A percentile compares a stretch with the other conserved stretches of the same genome.
phyloP scores from a whole-genome alignment of 2,888 invertebrate genomes.

The Coleophora flavipennella region DNA sequence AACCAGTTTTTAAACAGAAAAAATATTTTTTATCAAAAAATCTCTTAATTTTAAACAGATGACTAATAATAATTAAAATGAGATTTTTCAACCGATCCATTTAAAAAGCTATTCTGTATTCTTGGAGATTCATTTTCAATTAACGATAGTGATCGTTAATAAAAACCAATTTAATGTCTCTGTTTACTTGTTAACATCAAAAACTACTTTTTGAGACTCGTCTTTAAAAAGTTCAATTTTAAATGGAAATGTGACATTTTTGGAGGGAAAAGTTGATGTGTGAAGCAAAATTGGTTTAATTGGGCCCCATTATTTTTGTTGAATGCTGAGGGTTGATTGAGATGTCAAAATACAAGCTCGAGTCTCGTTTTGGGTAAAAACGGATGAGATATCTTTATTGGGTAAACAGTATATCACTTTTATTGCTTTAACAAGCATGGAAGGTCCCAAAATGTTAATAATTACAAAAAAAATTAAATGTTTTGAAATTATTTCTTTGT shows the following conservation, averaged over 20 bases:
- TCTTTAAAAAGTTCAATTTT: constrained; percentile 25
- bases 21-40: too few species aligned
- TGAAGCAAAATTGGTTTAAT: constrained; percentile 32
- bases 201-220: constrained; percentile 13
- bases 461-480: too few species aligned
- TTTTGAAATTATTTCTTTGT: too few species aligned
- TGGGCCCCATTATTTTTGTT: constrained; percentile 27
- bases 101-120: too few species aligned
- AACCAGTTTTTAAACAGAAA: too few species aligned
- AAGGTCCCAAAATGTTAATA: too few species aligned
- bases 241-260: constrained; percentile 24
- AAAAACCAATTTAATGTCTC: constrained; percentile 33
- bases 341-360: constrained; percentile 18
- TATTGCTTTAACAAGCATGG: too few species aligned
- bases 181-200: constrained; percentile 23
- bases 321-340: constrained; percentile 23
- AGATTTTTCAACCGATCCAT: too few species aligned
- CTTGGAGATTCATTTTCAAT: constrained; percentile 27
- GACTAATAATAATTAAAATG: constrained; percentile 8
- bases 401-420: not conserved
- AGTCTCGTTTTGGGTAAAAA: constrained; percentile 1
- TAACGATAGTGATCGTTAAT: constrained; percentile 53
- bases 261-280: constrained; percentile 23
- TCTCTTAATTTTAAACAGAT: too few species aligned
- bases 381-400: not conserved